These are phyloP conservation scores for Psephotus haematonotus DNA, from an alignment of 2,113 vertebrate species.

Conservation along the genomic window DNA sequence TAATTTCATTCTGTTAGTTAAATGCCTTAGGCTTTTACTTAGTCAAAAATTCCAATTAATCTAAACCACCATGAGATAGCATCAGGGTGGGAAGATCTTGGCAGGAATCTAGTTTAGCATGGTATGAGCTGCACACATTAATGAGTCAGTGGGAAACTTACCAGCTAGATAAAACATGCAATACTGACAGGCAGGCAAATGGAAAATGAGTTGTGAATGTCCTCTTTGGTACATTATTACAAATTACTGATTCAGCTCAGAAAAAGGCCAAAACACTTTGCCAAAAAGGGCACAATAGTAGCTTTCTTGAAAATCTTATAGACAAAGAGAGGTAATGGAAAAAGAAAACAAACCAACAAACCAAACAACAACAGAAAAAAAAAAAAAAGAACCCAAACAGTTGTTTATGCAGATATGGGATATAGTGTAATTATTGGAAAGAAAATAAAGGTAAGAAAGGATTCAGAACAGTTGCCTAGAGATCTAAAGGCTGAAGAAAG, in stretches of 20 bases:
- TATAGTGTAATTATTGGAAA: neutral
- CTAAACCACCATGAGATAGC: slow-evolving; percentile 34
- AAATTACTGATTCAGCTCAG: neutral
- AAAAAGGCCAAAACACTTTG: neutral
- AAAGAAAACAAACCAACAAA: neutral
- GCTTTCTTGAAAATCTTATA: neutral
- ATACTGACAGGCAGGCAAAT: slow-evolving; percentile 8
- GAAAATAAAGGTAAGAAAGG: neutral
- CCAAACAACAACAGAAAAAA: neutral
- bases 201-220: slow-evolving; percentile 7
- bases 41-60: slow-evolving; percentile 54
- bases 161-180: slow-evolving; percentile 7
- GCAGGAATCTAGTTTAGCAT: neutral
- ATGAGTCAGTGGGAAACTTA: slow-evolving; percentile 40
- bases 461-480: neutral
- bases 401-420: neutral
- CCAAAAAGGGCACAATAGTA: neutral
- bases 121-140: slow-evolving; percentile 29
- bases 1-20: slow-evolving; percentile 34
- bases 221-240: neutral
- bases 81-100: slow-evolving; percentile 59
- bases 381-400: no score
- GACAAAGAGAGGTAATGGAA: neutral
- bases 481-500: neutral
- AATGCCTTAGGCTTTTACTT: slow-evolving; percentile 46